phyloP scores from a whole-genome alignment of 2,797 vertebrate genomes.

The Hozukius guyotensis region DNA sequence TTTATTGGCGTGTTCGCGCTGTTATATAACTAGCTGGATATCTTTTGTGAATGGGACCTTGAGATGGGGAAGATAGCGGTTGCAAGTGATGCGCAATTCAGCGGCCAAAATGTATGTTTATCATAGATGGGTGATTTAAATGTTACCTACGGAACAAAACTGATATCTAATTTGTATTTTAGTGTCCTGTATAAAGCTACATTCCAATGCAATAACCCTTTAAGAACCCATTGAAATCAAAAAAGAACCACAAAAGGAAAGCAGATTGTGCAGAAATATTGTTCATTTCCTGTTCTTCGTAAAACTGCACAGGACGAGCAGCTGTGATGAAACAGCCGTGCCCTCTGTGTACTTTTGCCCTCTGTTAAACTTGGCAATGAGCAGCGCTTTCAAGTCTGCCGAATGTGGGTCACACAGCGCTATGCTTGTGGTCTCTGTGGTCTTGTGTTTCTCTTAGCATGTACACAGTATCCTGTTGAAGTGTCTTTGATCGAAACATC shows the following conservation, averaged over 20 bases:
- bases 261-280: no score
- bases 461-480: neutral
- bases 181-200: no score
- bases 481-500: neutral
- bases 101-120: no score
- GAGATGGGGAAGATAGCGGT: no score
- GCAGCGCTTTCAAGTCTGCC: conserved; percentile 68
- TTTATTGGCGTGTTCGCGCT: neutral
- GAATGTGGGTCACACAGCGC: conserved; percentile 71
- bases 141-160: no score
- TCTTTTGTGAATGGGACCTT: neutral
- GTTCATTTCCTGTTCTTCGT: neutral
- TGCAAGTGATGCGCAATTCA: neutral
- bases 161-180: no score
- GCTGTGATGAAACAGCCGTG: conserved; percentile 55
- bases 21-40: neutral
- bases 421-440: conserved; percentile 74
- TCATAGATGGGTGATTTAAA: no score
- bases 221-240: no score
- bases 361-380: conserved; percentile 68
- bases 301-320: conserved; percentile 21
- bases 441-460: conserved; percentile 21
- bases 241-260: no score
- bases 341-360: conserved; percentile 70
- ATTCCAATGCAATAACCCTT: no score